Evolutionary conservation across 1,140 invertebrate species (phyloP).

Genomic region (Drosophila ironensis): DNA sequence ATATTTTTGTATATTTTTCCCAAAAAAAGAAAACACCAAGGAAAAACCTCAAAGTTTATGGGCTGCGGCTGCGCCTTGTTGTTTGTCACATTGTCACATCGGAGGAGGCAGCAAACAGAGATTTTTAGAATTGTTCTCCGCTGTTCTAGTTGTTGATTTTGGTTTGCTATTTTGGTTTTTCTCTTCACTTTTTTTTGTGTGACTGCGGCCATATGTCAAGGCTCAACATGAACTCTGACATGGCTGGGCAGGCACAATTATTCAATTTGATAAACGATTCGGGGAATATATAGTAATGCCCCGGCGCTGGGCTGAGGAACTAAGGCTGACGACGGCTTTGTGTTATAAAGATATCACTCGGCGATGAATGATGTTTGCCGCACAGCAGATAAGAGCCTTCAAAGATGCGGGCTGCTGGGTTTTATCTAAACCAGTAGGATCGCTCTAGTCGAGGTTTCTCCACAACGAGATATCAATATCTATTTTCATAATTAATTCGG

Average conservation of each 20-base stretch:
- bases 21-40: background rate
- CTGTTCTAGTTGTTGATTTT: constrained; percentile 24
- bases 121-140: constrained; percentile 54
- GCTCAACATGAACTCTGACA: constrained; percentile 63
- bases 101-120: constrained; percentile 47
- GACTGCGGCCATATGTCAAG: constrained; percentile 64
- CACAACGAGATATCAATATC: too few species aligned
- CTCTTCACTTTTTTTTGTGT: constrained; percentile 32
- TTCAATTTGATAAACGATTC: constrained; percentile 63
- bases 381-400: background rate
- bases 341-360: constrained; percentile 11
- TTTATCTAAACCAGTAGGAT: constrained; percentile 5
- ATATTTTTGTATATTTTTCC: constrained; percentile 20
- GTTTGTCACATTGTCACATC: constrained; percentile 63
- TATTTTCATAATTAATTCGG: too few species aligned
- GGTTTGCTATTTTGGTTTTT: constrained; percentile 21
- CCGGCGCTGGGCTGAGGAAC: constrained; percentile 11
- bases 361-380: constrained; percentile 2
- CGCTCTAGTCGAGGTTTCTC: too few species aligned
- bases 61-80: constrained; percentile 61
- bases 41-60: constrained; percentile 57
- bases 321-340: constrained; percentile 7
- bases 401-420: constrained; percentile 13
- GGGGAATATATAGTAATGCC: constrained; percentile 11
- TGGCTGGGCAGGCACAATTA: constrained; percentile 51